Evolutionary conservation across 2,797 vertebrate species (phyloP), one percentile per base, ranked within the genome.

Genomic region (Hephaestus fuliginosus): DNA sequence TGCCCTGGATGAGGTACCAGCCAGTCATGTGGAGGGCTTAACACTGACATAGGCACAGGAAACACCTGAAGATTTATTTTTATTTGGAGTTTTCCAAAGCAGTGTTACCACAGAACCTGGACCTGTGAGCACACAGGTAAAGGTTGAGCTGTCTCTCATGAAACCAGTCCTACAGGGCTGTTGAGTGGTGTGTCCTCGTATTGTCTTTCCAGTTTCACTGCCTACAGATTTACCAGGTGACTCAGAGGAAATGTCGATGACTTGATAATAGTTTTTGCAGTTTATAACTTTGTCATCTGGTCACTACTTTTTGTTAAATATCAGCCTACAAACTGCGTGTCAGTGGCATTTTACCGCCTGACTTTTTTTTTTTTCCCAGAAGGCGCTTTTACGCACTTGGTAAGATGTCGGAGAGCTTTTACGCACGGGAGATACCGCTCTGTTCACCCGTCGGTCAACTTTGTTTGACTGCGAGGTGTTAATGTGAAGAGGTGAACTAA

Each of bases 111-210:
- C 39, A 49, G 8, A 68, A 10, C 8, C 2, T 48, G n/a, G n/a
- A 22, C 1, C 39, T 41, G 55, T 20, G 0, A 11, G 10, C 17
- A 22, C 15, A 13, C 36, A 18, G 17, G 1, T 30, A 0, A n/a
- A 51, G 8, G 10, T 46, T 39, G 2, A 56, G 30, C 44, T 72
- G 11, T 49, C 56, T 66, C 67, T 73, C 62, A 83, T 89, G 77
- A 83, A 95, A 95, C 95, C 93, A 72, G 95, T 95, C 85, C 43
- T 89, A 70, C 94, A 66, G 86, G 92, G 82, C 86, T 85, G 82
- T 66, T 86, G 43, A 52, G 43, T 84, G 79, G 44, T 44, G 60
- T 48, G 84, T 73, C 83, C 67, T 74, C 61, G 5, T 30, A 20
- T 85, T 60, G 94, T 93, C 83, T 89, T 92, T 95, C 95, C 90